These are phyloP conservation scores for Pseudopipra pipra DNA, from an alignment of 2,113 vertebrate genomes.

Conservation along the genomic window DNA sequence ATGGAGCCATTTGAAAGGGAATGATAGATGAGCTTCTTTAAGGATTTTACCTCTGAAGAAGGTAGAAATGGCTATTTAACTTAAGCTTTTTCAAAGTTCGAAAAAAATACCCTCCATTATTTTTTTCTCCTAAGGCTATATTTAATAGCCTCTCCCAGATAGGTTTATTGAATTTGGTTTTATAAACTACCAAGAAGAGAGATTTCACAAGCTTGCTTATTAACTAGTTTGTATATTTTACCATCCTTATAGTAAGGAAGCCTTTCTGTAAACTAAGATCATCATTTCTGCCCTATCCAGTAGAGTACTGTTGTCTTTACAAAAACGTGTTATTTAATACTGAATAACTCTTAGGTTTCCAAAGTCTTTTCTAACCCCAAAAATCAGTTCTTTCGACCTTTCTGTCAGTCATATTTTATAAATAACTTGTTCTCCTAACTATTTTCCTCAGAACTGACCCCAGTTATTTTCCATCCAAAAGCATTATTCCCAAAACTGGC, in stretches of 20 bases:
- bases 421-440: not conserved
- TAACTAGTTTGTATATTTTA: not conserved
- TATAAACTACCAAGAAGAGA: not conserved
- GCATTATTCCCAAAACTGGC: rapidly evolving
- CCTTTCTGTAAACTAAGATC: not conserved
- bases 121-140: not conserved
- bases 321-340: not conserved
- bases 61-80: not conserved
- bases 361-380: not conserved
- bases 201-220: not conserved
- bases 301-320: not conserved
- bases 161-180: not conserved
- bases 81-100: not conserved
- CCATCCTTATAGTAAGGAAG: not conserved
- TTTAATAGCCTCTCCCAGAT: not conserved
- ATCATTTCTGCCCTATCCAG: not conserved
- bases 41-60: not conserved
- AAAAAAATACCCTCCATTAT: not conserved
- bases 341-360: not conserved
- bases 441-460: not conserved
- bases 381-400: not conserved
- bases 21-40: not conserved
- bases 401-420: not conserved
- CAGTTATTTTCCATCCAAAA: not conserved
- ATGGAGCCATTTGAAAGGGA: not conserved